Evolutionary conservation across 2,113 vertebrate species (phyloP).

Genomic region (Narcine bancroftii): DNA sequence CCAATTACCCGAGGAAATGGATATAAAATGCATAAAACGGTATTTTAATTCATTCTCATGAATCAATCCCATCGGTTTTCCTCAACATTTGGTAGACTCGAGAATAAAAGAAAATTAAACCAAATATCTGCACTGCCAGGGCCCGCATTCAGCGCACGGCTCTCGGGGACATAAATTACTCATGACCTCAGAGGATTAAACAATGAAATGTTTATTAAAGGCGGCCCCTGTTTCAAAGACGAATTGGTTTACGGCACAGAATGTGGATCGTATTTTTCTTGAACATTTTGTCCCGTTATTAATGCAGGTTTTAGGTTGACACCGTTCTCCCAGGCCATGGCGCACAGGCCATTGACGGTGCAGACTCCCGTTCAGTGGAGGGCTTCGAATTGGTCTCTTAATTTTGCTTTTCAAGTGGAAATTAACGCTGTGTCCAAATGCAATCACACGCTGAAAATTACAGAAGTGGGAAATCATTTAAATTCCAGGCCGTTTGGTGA

Average conservation of each 20-base stretch:
- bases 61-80: conserved; percentile 12
- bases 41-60: not conserved
- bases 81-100: not conserved
- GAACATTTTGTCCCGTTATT: not conserved
- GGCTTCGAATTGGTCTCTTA: not conserved
- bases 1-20: not conserved
- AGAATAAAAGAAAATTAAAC: conserved; percentile 17
- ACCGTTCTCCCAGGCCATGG: not conserved
- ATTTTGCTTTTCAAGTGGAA: too few species aligned
- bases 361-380: not conserved
- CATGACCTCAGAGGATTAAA: conserved; percentile 35
- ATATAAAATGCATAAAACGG: not conserved
- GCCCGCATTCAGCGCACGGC: conserved; percentile 25
- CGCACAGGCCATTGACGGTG: not conserved
- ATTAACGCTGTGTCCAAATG: too few species aligned
- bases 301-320: not conserved
- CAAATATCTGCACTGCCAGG: conserved; percentile 24
- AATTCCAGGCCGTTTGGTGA: not conserved
- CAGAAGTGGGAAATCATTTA: not conserved
- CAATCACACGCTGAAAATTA: not conserved
- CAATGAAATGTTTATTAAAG: conserved; percentile 38
- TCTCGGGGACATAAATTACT: conserved; percentile 33
- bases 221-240: conserved; percentile 28
- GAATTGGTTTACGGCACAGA: conserved; percentile 22
- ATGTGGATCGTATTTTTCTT: not conserved